These are phyloP conservation scores for fruit fly (Drosophila melanogaster) DNA, from an alignment of 1,140 invertebrate species.

Conservation along the genomic window DNA sequence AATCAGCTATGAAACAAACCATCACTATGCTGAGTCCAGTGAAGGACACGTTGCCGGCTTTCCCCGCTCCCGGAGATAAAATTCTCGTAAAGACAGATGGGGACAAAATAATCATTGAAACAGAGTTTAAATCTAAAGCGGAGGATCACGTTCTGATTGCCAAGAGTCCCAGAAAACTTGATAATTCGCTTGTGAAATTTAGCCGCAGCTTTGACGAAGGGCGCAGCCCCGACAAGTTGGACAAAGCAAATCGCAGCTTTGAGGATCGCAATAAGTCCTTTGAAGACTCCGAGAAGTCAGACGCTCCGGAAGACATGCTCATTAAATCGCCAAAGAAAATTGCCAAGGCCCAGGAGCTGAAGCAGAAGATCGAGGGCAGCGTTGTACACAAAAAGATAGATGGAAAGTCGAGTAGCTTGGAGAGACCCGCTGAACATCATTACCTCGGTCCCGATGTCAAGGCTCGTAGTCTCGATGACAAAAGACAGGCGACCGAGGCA, in stretches of 20 bases:
- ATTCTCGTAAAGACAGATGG: conserved; percentile 87
- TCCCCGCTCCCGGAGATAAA: conserved; percentile 89
- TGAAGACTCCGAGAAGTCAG: conserved; percentile 86
- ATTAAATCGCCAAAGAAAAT: conserved; percentile 87
- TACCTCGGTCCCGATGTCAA: conserved; percentile 86
- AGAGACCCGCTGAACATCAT: conserved; percentile 85
- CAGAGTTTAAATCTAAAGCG: conserved; percentile 87
- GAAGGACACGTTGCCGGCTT: conserved; percentile 88
- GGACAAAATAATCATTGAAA: conserved; percentile 88
- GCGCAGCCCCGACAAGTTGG: conserved; percentile 85
- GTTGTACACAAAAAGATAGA: conserved; percentile 86
- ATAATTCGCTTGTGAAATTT: conserved; percentile 88
- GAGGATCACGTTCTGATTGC: conserved; percentile 89
- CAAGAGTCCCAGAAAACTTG: conserved; percentile 89
- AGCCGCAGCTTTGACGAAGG: conserved; percentile 89
- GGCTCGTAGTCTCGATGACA: conserved; percentile 87
- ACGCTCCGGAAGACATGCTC: conserved; percentile 85
- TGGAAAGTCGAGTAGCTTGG: conserved; percentile 86
- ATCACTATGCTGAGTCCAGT: conserved; percentile 89
- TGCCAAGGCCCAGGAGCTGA: conserved; percentile 87
- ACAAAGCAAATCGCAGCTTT: conserved; percentile 87
- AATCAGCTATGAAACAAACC: conserved; percentile 89
- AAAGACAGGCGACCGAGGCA: conserved; percentile 56
- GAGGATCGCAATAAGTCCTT: conserved; percentile 87
- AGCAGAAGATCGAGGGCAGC: conserved; percentile 87